Conservation (phyloP, 2,113 vertebrate genomes). For the Lates calcarifer region DNA sequence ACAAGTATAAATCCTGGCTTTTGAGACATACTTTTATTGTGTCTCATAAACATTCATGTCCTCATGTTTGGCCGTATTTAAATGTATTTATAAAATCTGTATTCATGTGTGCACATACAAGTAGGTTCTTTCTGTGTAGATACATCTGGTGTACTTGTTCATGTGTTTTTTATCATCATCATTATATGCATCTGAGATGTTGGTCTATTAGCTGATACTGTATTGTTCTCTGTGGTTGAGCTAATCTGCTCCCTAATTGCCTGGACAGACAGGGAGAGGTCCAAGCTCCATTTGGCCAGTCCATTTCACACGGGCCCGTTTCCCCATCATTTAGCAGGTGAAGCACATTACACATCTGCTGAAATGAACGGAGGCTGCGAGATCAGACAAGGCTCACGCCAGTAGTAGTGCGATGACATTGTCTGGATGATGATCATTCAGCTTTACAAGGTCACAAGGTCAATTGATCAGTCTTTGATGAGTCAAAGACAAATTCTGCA, state of each 20-base stretch:
- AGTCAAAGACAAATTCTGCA: neutral
- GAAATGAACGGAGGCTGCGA: conserved; percentile 47
- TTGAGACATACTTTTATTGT: neutral
- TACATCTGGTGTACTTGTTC: neutral
- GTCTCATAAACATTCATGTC: neutral
- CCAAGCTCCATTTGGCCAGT: conserved; percentile 75
- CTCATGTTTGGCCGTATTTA: neutral
- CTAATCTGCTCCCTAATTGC: conserved; percentile 71
- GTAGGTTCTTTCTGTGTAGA: neutral
- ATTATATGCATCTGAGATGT: conserved; percentile 49
- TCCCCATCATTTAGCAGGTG: conserved; percentile 79
- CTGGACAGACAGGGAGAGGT: conserved; percentile 71
- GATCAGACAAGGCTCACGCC: conserved; percentile 39
- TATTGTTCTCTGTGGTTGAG: conserved; percentile 52
- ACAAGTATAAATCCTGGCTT: neutral
- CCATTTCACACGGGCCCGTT: conserved; percentile 74
- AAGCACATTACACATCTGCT: conserved; percentile 80
- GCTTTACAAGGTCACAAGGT: conserved; percentile 46
- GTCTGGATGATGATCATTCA: conserved; percentile 44
- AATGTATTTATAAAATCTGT: neutral
- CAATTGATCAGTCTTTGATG: neutral
- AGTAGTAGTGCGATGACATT: conserved; percentile 33
- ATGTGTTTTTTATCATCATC: conserved; percentile 27
- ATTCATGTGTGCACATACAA: too few species aligned
- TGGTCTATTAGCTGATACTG: conserved; percentile 39